Percentiles rank a stretch among this genome's conserved stretches.
These are phyloP conservation scores for Smittia aterrima DNA, from an alignment of 2,888 invertebrate species.

Conservation along the genomic window DNA sequence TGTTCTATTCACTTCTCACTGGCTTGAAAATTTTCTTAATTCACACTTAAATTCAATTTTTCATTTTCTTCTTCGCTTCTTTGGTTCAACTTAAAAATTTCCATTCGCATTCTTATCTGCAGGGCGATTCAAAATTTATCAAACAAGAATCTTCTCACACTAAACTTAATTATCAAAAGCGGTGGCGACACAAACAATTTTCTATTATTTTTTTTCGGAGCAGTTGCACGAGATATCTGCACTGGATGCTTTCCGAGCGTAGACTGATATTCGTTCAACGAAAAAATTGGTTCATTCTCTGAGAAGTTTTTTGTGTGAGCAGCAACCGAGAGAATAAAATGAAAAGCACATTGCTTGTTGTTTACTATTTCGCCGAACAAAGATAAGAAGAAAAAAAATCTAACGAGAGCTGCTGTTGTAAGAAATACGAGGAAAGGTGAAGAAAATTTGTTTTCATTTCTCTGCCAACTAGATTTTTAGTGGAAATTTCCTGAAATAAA, in stretches of 20 bases:
- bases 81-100: not conserved
- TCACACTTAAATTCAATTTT: not conserved
- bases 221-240: not conserved
- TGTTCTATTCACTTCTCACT: not conserved
- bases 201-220: not conserved
- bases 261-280: not conserved
- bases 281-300: not conserved
- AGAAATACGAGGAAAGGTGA: too few species aligned
- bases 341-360: not conserved
- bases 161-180: not conserved
- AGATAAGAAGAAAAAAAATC: too few species aligned
- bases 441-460: slow-evolving; percentile 4
- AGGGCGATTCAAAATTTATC: not conserved
- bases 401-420: too few species aligned
- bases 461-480: not conserved
- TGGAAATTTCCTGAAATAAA: too few species aligned
- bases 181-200: not conserved
- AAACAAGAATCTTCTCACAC: not conserved
- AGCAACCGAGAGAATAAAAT: not conserved
- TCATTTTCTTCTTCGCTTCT: not conserved
- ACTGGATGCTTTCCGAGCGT: not conserved
- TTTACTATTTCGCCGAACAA: not conserved
- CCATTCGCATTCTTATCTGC: not conserved
- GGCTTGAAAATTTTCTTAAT: not conserved
- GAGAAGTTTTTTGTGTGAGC: not conserved